Evolutionary conservation across 2,797 vertebrate genomes (phyloP).

Genomic region (Sebastes taczanowskii): DNA sequence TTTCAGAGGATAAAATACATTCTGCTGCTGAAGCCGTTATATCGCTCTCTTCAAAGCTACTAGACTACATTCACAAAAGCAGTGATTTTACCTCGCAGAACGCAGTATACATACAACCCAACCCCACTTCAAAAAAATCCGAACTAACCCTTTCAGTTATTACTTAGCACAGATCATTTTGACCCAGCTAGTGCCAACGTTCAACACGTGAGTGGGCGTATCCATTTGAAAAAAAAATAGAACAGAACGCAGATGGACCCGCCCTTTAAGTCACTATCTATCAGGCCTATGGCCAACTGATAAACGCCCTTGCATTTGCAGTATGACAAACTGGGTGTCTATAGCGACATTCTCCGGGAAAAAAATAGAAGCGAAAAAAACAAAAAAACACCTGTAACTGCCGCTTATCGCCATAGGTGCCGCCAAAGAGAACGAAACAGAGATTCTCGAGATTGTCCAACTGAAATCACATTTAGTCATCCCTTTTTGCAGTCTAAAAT

Average conservation of each 20-base stretch:
- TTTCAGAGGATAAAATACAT: neutral
- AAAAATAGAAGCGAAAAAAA: too few species aligned
- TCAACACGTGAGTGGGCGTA: neutral
- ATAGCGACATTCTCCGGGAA: too few species aligned
- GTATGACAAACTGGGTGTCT: too few species aligned
- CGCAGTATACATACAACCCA: too few species aligned
- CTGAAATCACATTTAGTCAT: neutral
- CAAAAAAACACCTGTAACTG: too few species aligned
- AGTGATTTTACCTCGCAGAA: neutral
- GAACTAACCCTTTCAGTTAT: neutral
- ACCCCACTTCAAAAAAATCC: too few species aligned
- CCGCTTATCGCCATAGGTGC: neutral
- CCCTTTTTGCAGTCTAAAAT: neutral
- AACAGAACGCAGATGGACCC: too few species aligned
- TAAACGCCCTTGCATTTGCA: too few species aligned
- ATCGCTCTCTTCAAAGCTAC: neutral
- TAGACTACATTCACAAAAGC: neutral
- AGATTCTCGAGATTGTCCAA: neutral
- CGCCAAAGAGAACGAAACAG: too few species aligned
- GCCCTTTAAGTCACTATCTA: too few species aligned
- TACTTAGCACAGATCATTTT: too few species aligned
- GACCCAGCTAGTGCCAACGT: neutral
- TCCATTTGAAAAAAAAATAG: fast-evolving
- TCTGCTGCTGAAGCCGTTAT: neutral
- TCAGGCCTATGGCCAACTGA: too few species aligned